These are phyloP conservation scores for Tolmerus cingulatus DNA, from an alignment of 2,888 invertebrate species.

Conservation along the genomic window DNA sequence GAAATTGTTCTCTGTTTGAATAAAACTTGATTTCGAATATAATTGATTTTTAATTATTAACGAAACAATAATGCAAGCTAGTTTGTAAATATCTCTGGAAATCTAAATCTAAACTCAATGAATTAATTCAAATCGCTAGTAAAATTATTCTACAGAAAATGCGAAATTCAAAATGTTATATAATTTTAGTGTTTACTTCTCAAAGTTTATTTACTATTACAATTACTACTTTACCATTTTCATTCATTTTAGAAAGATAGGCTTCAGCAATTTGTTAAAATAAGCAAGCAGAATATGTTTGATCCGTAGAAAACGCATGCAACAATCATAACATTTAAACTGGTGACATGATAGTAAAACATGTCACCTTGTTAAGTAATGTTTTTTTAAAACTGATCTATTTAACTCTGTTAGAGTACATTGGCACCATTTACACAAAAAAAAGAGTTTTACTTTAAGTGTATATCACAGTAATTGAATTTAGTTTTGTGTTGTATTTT, in stretches of 20 bases:
- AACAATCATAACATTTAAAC: slow-evolving; percentile 9
- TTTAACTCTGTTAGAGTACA: neutral
- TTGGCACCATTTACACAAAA: neutral
- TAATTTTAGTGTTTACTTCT: neutral
- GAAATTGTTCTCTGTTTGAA: neutral
- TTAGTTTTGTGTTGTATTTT: slow-evolving; percentile 7
- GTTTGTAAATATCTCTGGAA: neutral
- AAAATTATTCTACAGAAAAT: neutral
- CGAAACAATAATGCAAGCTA: neutral
- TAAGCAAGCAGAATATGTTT: neutral
- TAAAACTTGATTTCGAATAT: neutral
- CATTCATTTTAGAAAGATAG: neutral
- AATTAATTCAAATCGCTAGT: neutral
- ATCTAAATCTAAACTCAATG: neutral
- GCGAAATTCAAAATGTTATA: neutral
- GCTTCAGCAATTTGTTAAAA: neutral
- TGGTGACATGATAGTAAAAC: neutral
- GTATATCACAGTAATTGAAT: neutral
- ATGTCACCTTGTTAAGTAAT: neutral
- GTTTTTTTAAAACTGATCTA: neutral
- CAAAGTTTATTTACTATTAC: neutral
- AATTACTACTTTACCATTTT: neutral
- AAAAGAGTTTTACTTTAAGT: neutral
- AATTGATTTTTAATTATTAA: neutral
- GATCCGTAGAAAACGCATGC: neutral